Evolutionary conservation across 2,113 vertebrate species (phyloP).

Genomic region (Toxotes jaculatrix): DNA sequence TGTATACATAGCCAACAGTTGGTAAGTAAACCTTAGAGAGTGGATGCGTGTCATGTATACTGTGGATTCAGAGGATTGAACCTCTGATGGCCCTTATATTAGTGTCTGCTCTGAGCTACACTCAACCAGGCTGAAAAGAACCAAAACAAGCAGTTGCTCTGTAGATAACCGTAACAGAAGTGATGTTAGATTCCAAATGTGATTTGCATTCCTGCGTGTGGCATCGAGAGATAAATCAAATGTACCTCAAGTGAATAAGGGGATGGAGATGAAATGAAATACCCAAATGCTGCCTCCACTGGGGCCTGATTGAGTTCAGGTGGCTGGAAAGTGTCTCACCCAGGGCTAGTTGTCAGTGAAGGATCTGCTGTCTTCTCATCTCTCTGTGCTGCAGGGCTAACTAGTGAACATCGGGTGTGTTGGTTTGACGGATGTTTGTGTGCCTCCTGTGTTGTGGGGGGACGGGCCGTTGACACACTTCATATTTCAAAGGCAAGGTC

Average conservation of each 20-base stretch:
- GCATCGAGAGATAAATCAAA: slow-evolving; percentile 70
- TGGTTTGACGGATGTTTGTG: slow-evolving; percentile 79
- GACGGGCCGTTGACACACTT: slow-evolving; percentile 81
- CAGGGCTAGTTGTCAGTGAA: slow-evolving; percentile 83
- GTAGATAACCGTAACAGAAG: slow-evolving; percentile 29
- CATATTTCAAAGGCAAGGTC: slow-evolving; percentile 85
- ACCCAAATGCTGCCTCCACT: slow-evolving; percentile 70
- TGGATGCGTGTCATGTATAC: neutral
- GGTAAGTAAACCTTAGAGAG: slow-evolving; percentile 10
- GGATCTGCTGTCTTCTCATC: slow-evolving; percentile 77
- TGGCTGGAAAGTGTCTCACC: slow-evolving; percentile 81
- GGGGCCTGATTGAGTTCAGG: slow-evolving; percentile 82
- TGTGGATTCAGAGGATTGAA: neutral
- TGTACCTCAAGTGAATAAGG: slow-evolving; percentile 67
- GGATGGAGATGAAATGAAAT: slow-evolving; percentile 76
- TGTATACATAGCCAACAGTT: slow-evolving; percentile 10
- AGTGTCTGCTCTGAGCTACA: neutral
- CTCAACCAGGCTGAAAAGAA: slow-evolving; percentile 13
- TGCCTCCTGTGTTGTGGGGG: slow-evolving; percentile 74
- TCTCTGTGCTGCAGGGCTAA: slow-evolving; percentile 72
- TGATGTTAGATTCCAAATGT: slow-evolving; percentile 46
- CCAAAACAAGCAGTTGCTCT: slow-evolving; percentile 8
- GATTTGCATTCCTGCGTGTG: slow-evolving; percentile 46
- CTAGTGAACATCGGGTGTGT: slow-evolving; percentile 60
- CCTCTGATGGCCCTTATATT: neutral